phyloP scores from a whole-genome alignment of 1,140 invertebrate genomes.

The Trichonephila clavata region DNA sequence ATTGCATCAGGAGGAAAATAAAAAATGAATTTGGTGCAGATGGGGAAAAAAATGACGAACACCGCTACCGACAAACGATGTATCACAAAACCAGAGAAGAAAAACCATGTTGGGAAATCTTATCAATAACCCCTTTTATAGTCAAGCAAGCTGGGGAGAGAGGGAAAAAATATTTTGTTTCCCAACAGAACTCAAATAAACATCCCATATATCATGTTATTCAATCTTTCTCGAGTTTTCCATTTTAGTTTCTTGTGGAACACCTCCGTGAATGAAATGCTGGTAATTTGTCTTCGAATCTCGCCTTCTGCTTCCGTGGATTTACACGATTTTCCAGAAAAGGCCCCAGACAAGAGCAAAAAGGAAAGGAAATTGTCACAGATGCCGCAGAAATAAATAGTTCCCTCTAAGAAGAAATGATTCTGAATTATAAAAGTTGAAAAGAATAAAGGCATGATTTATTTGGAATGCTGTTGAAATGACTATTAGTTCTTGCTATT shows the following conservation, averaged over 20 bases:
- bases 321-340: background rate
- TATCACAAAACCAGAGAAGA: background rate
- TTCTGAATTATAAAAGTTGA: too few relatives aligned
- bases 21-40: background rate
- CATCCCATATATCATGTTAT: slow-evolving; percentile 37
- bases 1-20: background rate
- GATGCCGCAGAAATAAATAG: background rate
- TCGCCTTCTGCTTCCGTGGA: background rate
- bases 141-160: background rate
- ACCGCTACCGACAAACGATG: background rate
- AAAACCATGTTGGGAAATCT: background rate
- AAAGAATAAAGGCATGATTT: too few relatives aligned
- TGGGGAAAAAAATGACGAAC: background rate
- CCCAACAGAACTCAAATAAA: slow-evolving; percentile 13
- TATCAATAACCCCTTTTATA: slow-evolving; percentile 27
- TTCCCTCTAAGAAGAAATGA: background rate
- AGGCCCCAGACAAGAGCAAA: background rate
- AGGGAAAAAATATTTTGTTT: background rate
- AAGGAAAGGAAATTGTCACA: slow-evolving; percentile 2
- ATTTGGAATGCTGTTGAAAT: too few relatives aligned
- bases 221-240: background rate
- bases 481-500: too few relatives aligned
- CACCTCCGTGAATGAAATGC: slow-evolving; percentile 11
- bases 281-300: slow-evolving; percentile 20
- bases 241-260: background rate